These are phyloP conservation scores for Drosophila lutescens DNA, from an alignment of 2,888 invertebrate genomes.

Conservation along the genomic window DNA sequence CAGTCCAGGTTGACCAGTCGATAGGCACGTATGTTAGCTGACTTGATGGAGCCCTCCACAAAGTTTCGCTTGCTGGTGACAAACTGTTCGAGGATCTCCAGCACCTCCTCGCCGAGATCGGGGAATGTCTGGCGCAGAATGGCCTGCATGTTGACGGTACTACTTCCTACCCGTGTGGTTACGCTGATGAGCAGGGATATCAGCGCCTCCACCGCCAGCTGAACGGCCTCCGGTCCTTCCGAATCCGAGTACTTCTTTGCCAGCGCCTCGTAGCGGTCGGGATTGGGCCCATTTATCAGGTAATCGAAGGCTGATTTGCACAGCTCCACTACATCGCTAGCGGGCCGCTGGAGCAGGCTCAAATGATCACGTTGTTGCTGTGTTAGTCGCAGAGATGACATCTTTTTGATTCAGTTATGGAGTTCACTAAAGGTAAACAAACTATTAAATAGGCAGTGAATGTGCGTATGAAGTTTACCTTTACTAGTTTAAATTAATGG, in stretches of 20 bases:
- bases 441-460: not conserved
- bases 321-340: constrained; percentile 87
- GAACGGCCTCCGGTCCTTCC: constrained; percentile 83
- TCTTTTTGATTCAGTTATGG: constrained; percentile 5
- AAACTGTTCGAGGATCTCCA: constrained; percentile 82
- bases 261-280: constrained; percentile 85
- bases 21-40: constrained; percentile 79
- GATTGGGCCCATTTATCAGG: constrained; percentile 87
- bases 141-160: constrained; percentile 65
- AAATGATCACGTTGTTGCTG: constrained; percentile 87
- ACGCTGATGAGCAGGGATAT: constrained; percentile 90
- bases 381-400: constrained; percentile 82
- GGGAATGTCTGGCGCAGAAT: constrained; percentile 66
- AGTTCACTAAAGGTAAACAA: not conserved
- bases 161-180: constrained; percentile 89
- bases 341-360: constrained; percentile 85
- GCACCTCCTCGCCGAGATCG: constrained; percentile 72
- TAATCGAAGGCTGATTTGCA: constrained; percentile 88
- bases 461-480: not conserved
- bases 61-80: constrained; percentile 81
- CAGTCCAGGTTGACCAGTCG: constrained; percentile 87
- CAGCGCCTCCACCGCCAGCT: constrained; percentile 88
- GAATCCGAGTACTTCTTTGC: constrained; percentile 84
- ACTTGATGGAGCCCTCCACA: constrained; percentile 82
- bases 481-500: not conserved